Evolutionary conservation across 2,888 invertebrate genomes (phyloP), one percentile per base, ranked within the genome.

Genomic region (Atrina japonica): DNA sequence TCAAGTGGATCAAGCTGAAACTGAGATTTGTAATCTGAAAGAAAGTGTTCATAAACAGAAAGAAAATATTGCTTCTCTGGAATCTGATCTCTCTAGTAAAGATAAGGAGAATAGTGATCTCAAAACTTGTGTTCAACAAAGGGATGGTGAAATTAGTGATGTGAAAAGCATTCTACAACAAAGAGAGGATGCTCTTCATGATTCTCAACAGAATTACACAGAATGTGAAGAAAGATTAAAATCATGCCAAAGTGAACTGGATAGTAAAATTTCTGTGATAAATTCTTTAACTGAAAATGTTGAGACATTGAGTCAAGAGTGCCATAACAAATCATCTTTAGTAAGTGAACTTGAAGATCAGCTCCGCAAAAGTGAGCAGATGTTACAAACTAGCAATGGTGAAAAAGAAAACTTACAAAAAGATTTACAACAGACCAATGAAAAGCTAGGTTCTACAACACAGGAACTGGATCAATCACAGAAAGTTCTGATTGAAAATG

Each of bases 251-350:
- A 40, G 18, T 56, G 56, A 56, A 56, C 23, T 40, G 35, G 23
- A 56, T 18, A 40, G 35, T 18, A 56, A 56, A 5, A 40, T 35
- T 23, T 56, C 56, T 21, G 40, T 56, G 14, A 56, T 56, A 40
- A 23, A 56, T 23, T n/a, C 30, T 3, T 21, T 65, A n/a, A 27
- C 5, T 50, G 64, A 76, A 59, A 50, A 55, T 41, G 23, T 71
- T 50, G 55, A 69, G 23, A 52, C 60, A 45, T 43, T 74, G 18
- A 61, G 71, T 56, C 29, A 66, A 30, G 55, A 74, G 6, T 18
- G 76, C 40, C 58, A 69, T 35, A 79, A 76, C 40, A 70, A 80
- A 35, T 78, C 50, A 14, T 18, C 29, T 25, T 59, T 66, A 67
- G 25, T 66, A 23, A 21, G 47, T 16, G 59, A 63, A 23, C 23